Evolutionary conservation across 2,113 vertebrate species (phyloP).

Genomic region (Synodontis membranacea): DNA sequence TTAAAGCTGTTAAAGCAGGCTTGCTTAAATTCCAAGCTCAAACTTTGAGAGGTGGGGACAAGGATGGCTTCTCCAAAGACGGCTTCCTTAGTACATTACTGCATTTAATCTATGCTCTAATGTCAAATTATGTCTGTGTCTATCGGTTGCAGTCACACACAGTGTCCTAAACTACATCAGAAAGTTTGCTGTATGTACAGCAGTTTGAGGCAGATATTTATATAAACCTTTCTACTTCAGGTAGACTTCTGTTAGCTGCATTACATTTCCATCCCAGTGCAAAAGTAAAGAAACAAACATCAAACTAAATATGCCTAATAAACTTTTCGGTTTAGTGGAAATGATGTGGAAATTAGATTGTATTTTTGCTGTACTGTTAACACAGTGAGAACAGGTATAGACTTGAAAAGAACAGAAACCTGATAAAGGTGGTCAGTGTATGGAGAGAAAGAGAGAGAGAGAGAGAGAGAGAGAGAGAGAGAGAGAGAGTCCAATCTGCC

Average conservation of each 20-base stretch:
- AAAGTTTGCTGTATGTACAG: neutral
- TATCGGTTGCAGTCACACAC: neutral
- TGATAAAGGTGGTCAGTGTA: neutral
- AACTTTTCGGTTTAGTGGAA: neutral
- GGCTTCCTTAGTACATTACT: neutral
- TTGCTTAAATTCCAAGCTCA: neutral
- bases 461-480: conserved; percentile 13
- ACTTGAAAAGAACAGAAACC: neutral
- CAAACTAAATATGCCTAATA: neutral
- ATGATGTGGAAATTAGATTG: neutral
- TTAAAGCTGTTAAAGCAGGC: neutral
- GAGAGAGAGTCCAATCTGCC: neutral
- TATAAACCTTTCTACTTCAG: neutral
- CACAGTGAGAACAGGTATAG: neutral
- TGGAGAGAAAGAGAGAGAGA: neutral
- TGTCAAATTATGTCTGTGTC: neutral
- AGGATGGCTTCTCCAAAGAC: neutral
- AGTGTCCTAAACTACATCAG: neutral
- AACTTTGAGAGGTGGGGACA: no score
- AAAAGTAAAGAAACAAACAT: neutral
- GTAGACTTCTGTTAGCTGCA: neutral
- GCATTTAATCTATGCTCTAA: neutral
- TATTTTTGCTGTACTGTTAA: neutral
- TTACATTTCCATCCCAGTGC: neutral
- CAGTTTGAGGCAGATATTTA: neutral